Conservation (phyloP, 37 sponge, comb jelly and placozoan genomes). For the Cladorhizidae sp. region DNA sequence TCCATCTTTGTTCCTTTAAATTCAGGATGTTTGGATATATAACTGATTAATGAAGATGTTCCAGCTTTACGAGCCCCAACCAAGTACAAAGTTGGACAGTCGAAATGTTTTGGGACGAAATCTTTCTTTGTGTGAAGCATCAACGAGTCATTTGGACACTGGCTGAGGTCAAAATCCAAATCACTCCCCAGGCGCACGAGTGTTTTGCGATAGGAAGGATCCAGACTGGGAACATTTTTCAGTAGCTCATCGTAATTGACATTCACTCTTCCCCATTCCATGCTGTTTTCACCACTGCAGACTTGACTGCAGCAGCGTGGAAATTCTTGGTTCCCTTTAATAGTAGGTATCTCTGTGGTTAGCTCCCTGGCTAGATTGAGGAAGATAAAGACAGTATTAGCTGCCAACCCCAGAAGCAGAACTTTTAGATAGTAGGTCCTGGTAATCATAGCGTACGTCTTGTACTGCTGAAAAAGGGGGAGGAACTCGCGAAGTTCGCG, state of each 20-base stretch:
- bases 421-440: not conserved
- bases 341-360: not conserved
- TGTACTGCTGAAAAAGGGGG: not conserved
- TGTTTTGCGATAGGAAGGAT: not conserved
- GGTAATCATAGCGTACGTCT: not conserved
- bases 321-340: not conserved
- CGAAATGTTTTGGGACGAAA: constrained; percentile 33
- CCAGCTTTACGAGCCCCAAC: constrained; percentile 86
- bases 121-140: not conserved
- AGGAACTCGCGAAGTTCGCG: too few relatives aligned
- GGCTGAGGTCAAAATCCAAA: constrained; percentile 30
- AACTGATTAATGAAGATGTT: constrained; percentile 77
- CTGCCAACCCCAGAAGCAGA: not conserved
- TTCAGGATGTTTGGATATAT: constrained; percentile 77
- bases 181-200: constrained; percentile 41
- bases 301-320: not conserved
- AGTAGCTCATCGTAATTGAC: not conserved
- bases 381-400: not conserved
- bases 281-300: not conserved
- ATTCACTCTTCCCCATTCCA: not conserved
- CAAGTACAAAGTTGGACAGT: constrained; percentile 82
- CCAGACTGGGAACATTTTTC: not conserved
- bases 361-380: not conserved
- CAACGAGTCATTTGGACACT: constrained; percentile 47
- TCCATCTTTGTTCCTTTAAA: constrained; percentile 68